These are phyloP conservation scores for Eutolmus rufibarbis DNA, from an alignment of 2,888 invertebrate species.

Conservation along the genomic window DNA sequence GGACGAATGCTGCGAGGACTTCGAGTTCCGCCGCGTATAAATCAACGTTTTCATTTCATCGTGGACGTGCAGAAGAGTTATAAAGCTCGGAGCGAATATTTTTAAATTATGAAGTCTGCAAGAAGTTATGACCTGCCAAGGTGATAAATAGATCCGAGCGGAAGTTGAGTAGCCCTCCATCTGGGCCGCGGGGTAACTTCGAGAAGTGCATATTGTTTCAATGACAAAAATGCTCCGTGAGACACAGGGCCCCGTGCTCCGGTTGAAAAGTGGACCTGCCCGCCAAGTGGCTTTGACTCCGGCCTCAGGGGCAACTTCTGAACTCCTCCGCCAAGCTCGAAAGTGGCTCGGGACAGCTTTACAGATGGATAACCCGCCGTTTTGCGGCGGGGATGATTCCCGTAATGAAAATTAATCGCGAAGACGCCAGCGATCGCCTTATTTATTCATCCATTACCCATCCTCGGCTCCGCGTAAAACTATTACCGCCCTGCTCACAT, in stretches of 20 bases:
- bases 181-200: neutral
- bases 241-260: neutral
- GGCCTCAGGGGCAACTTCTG: neutral
- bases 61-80: slow-evolving; percentile 20
- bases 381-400: neutral
- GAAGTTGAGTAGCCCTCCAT: neutral
- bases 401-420: neutral
- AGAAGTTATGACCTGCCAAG: slow-evolving; percentile 26
- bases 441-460: neutral
- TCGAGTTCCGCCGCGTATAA: slow-evolving; percentile 19
- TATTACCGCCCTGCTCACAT: neutral
- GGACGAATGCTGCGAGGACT: neutral
- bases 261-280: neutral
- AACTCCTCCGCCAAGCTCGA: neutral
- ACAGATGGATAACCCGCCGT: neutral
- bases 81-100: slow-evolving; percentile 8
- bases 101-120: slow-evolving; percentile 12
- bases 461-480: neutral
- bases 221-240: neutral
- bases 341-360: neutral
- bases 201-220: neutral
- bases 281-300: neutral
- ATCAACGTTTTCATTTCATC: slow-evolving; percentile 18
- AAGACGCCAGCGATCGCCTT: neutral
- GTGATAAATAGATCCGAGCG: slow-evolving; percentile 14